Base-by-base conservation (phyloP, 2,888 invertebrate genomes). In the Lepidochrysops patricia region DNA sequence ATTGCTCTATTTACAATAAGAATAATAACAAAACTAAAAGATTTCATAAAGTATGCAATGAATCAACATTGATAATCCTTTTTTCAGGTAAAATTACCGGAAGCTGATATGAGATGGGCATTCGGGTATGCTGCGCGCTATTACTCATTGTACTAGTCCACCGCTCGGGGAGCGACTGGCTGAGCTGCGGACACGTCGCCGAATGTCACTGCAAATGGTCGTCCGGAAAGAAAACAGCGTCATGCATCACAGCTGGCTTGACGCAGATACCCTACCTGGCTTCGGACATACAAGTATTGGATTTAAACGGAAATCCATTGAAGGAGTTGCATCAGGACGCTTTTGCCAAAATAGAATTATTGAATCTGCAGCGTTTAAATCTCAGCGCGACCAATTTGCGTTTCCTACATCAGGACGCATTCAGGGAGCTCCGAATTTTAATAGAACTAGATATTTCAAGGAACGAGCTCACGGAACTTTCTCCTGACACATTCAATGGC, bases 161-260 rank as follows among this genome's bases (percentile, higher is more conserved):
- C 50, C 73, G 77, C 23, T 75, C 79, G 57, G 88, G 77, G 61
- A 82, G 88, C 70, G 96, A 96, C 80, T 96, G 96, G 96, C 93
- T 95, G 57, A 95, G 94, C 80, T 97, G 96, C 79, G 95, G 94
- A 66, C 90, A 92, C 59, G 81, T 88, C 58, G 66, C 77, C 67
- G 93, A 94, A 70, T 97, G 97, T 79, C 92, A 93, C 70, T 97
- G 97, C 91, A 97, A 96, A 85, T 97, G 97, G 97, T 94, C 95
- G 3, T 95, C 95, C 52, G 97, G 97, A 59, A 97, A 97, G 81
- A 96, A 96, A 80, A 95, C 96, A 2, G 97, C 96, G 7, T 91
- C 95, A 54, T 97, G 97, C 80, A 91, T 93, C 62, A 92, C 94
- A 64, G 93, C 94, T 35, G 93, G 94, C 19, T 90, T 96, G 64